Percentiles rank a stretch among this genome's conserved stretches.
Conservation (phyloP, 2,888 invertebrate species). For the Drosophila cognata region DNA sequence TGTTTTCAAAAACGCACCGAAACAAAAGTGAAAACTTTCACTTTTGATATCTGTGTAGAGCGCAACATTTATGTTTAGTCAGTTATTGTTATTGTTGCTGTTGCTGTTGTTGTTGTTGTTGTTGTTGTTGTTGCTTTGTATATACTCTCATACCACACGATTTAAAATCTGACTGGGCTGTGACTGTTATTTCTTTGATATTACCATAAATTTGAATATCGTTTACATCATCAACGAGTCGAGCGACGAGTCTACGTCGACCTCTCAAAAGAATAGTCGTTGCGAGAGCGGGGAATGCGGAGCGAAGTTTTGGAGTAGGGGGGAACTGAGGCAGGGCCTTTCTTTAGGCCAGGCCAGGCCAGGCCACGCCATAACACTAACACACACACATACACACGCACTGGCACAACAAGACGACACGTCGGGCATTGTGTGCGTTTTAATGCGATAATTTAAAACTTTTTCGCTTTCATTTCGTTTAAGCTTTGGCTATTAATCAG, state of each 20-base stretch:
- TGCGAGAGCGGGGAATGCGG: constrained; percentile 1
- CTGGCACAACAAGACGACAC: constrained; percentile 32
- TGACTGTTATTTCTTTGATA: constrained; percentile 59
- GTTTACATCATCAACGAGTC: constrained; percentile 63
- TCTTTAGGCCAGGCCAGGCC: constrained; percentile 48
- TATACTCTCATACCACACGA: constrained; percentile 35
- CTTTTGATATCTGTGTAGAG: constrained; percentile 60
- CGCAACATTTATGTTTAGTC: constrained; percentile 61
- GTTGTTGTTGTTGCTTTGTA: constrained; percentile 6
- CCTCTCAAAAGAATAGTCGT: constrained; percentile 58
- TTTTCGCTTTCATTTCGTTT: constrained; percentile 70
- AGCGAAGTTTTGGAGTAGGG: background rate
- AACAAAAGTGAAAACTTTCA: constrained; percentile 74
- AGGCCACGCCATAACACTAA: constrained; percentile 22
- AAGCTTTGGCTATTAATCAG: constrained; percentile 69
- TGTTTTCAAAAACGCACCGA: constrained; percentile 48
- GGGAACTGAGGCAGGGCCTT: constrained; percentile 42
- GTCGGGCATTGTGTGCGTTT: constrained; percentile 43
- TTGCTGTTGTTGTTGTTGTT: constrained; percentile 12
- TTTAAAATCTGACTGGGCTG: constrained; percentile 55
- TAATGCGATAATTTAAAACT: constrained; percentile 70
- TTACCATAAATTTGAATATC: constrained; percentile 73
- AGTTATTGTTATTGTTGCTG: constrained; percentile 22
- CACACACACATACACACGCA: background rate
- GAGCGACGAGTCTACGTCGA: constrained; percentile 18